phyloP scores from a whole-genome alignment of 2,888 invertebrate genomes.

The Catonia carolina region DNA sequence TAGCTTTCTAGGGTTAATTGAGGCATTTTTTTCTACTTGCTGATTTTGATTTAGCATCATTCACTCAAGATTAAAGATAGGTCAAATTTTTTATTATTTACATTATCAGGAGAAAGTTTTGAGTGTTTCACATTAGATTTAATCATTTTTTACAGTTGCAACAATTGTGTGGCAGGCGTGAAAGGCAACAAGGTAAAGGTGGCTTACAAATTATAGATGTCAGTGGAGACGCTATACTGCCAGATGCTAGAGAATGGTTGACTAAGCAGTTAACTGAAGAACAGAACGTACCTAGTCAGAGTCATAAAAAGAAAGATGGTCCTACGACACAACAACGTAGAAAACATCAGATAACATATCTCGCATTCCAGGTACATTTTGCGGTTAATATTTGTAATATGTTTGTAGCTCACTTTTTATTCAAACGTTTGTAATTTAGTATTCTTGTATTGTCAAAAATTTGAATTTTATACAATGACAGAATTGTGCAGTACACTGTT shows the following conservation, averaged over 20 bases:
- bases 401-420: background rate
- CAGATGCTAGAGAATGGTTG: constrained; percentile 74
- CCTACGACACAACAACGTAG: constrained; percentile 65
- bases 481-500: too few species aligned
- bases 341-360: constrained; percentile 94
- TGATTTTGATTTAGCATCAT: too few species aligned
- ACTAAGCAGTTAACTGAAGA: constrained; percentile 71
- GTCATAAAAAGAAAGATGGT: constrained; percentile 44
- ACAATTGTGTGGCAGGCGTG: constrained; percentile 60
- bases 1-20: too few species aligned
- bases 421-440: background rate
- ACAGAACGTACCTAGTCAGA: constrained; percentile 41
- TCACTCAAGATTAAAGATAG: too few species aligned
- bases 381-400: too few species aligned
- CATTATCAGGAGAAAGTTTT: too few species aligned
- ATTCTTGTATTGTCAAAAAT: background rate
- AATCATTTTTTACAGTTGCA: constrained; percentile 49
- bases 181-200: constrained; percentile 45
- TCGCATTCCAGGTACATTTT: constrained; percentile 70
- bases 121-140: too few species aligned
- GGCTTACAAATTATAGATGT: constrained; percentile 38
- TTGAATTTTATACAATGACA: too few species aligned
- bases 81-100: too few species aligned
- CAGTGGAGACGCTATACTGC: constrained; percentile 37
- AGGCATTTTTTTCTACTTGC: too few species aligned